Evolutionary conservation across 2,113 vertebrate species (phyloP).

Genomic region (Callipepla squamata): DNA sequence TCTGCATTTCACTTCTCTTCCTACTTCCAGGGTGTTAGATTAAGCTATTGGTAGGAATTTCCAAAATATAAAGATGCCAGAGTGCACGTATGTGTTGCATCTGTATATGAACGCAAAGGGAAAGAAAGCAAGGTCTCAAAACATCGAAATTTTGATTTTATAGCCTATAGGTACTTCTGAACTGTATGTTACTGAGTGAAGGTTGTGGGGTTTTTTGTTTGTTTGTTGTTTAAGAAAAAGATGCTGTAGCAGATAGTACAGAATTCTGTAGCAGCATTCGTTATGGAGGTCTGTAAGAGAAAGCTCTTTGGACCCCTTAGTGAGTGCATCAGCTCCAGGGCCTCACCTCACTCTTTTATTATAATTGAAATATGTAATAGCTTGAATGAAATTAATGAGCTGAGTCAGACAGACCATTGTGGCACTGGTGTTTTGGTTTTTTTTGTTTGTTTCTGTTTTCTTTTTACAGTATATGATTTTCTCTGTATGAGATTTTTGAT

Average conservation of each 20-base stretch:
- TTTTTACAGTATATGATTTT: not conserved
- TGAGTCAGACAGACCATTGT: not conserved
- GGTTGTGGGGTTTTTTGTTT: too few relatives aligned
- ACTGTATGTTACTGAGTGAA: not conserved
- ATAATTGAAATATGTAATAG: not conserved
- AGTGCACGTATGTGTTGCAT: rapidly evolving
- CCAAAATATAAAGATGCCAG: not conserved
- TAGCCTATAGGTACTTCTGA: not conserved
- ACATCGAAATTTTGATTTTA: not conserved
- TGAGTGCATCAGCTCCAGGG: not conserved
- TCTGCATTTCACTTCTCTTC: not conserved
- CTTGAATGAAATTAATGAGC: not conserved
- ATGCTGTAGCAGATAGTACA: rapidly evolving
- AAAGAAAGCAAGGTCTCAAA: rapidly evolving
- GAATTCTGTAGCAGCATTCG: not conserved
- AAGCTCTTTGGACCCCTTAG: not conserved
- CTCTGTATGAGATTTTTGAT: not conserved
- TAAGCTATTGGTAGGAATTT: not conserved
- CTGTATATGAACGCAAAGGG: not conserved
- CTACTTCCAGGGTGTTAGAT: not conserved
- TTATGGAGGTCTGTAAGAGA: not conserved
- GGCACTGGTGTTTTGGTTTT: too few relatives aligned
- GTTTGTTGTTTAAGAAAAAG: not conserved
- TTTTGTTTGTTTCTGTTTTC: not conserved
- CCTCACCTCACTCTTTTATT: not conserved